These are phyloP conservation scores for Caenorhabditis panamensis DNA, from an alignment of 2,888 invertebrate species.

Conservation along the genomic window DNA sequence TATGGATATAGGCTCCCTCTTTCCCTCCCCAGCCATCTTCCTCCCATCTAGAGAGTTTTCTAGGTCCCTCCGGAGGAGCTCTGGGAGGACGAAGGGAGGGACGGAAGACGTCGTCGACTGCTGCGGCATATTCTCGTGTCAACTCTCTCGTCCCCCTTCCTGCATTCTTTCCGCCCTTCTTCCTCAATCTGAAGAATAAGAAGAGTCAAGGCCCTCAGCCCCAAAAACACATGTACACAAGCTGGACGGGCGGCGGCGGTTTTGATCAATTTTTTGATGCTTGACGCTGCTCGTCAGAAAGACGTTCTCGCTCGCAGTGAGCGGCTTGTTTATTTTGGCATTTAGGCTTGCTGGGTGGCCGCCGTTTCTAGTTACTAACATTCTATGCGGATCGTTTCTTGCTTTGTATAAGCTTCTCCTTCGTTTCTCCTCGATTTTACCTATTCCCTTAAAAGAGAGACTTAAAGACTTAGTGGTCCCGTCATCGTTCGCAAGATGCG, in stretches of 20 bases:
- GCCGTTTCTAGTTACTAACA: too few species aligned
- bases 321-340: not conserved
- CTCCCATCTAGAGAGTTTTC: conserved; percentile 13
- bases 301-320: conserved; percentile 1
- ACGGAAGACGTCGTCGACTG: conserved; percentile 43
- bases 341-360: too few species aligned
- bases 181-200: conserved; percentile 16
- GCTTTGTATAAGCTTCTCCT: not conserved
- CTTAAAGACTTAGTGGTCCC: too few species aligned
- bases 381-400: too few species aligned
- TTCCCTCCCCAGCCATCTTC: too few species aligned
- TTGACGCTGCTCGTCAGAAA: conserved; percentile 8
- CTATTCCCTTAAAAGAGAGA: not conserved
- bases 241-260: conserved; percentile 35
- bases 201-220: conserved; percentile 11
- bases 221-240: conserved; percentile 7
- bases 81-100: too few species aligned
- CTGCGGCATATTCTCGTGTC: conserved; percentile 35
- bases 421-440: not conserved
- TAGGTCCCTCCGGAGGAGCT: conserved; percentile 41
- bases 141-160: conserved; percentile 26
- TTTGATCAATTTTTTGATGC: conserved; percentile 55
- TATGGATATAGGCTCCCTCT: too few species aligned
- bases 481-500: conserved; percentile 37
- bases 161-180: conserved; percentile 27